Evolutionary conservation across 2,888 invertebrate species (phyloP).

Genomic region (Cyaniris semiargus): DNA sequence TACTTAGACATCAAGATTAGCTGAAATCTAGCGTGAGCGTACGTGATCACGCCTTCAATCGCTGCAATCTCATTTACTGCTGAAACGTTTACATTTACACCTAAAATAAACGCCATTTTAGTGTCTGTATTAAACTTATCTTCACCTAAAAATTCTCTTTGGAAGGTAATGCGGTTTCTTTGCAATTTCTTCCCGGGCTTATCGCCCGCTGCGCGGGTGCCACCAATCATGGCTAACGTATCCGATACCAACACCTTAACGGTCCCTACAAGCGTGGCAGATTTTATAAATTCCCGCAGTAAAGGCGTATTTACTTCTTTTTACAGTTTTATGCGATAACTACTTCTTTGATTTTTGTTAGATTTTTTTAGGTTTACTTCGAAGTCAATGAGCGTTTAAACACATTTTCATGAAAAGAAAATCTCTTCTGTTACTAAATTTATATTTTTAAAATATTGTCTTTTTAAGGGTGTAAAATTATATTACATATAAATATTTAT

Average conservation of each 20-base stretch:
- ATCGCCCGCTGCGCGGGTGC: conserved; percentile 49
- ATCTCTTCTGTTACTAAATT: too few species aligned
- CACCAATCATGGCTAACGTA: conserved; percentile 66
- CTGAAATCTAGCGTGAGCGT: background rate
- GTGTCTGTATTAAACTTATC: conserved; percentile 36
- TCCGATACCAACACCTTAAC: conserved; percentile 58
- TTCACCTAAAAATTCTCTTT: conserved; percentile 40
- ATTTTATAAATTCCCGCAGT: conserved; percentile 64
- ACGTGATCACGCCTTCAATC: background rate
- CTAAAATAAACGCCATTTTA: background rate
- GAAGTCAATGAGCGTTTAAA: too few species aligned
- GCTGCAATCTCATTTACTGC: background rate
- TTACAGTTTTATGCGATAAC: background rate
- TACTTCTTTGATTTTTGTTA: background rate
- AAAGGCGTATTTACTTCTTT: conserved; percentile 50
- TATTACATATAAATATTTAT: too few species aligned
- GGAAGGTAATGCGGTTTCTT: conserved; percentile 40
- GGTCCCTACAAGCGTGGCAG: conserved; percentile 46
- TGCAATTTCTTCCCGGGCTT: conserved; percentile 48
- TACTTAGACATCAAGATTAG: conserved; percentile 5
- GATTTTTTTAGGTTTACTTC: background rate
- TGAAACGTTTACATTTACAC: conserved; percentile 5
- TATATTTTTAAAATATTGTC: too few species aligned
- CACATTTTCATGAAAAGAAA: too few species aligned
- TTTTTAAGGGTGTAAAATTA: too few species aligned